Conservation (phyloP, 2,113 vertebrate species). For the Dicentrarchus labrax region DNA sequence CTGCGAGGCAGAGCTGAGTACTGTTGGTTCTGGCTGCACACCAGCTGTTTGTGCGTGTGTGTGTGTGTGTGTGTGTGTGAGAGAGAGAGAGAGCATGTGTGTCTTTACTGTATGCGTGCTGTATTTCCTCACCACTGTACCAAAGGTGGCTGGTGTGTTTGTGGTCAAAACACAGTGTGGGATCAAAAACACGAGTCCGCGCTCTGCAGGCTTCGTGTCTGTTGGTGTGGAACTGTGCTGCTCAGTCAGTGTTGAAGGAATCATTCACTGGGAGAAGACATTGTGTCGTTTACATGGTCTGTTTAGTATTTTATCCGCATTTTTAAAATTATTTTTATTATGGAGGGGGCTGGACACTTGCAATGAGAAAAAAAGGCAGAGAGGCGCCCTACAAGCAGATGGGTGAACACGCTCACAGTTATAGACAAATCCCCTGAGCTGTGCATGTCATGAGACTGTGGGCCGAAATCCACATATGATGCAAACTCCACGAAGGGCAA, state of each 20-base stretch:
- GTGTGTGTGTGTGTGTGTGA: slow-evolving; percentile 12
- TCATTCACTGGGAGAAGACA: neutral
- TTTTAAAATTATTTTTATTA: neutral
- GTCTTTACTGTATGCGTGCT: neutral
- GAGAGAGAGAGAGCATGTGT: neutral
- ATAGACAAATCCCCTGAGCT: slow-evolving; percentile 13
- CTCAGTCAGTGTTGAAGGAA: slow-evolving; percentile 10
- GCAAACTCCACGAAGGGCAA: neutral
- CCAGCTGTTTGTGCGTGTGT: slow-evolving; percentile 59
- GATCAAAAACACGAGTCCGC: slow-evolving; percentile 55
- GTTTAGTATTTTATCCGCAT: neutral
- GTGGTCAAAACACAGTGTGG: slow-evolving; percentile 59
- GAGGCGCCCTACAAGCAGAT: neutral
- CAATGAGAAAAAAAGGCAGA: slow-evolving; percentile 7
- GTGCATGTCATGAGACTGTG: slow-evolving; percentile 16
- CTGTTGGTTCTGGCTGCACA: slow-evolving; percentile 69
- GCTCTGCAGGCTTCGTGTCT: slow-evolving; percentile 42
- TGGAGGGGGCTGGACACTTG: neutral
- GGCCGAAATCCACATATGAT: slow-evolving; percentile 28
- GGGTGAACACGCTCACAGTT: neutral
- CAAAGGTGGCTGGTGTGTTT: slow-evolving; percentile 57
- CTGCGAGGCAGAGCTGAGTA: slow-evolving; percentile 60
- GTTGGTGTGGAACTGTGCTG: slow-evolving; percentile 31
- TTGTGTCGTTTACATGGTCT: slow-evolving; percentile 10
- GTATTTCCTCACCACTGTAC: slow-evolving; percentile 47